phyloP scores from a whole-genome alignment of 2,888 invertebrate species.

The Eupelmus urozonus region DNA sequence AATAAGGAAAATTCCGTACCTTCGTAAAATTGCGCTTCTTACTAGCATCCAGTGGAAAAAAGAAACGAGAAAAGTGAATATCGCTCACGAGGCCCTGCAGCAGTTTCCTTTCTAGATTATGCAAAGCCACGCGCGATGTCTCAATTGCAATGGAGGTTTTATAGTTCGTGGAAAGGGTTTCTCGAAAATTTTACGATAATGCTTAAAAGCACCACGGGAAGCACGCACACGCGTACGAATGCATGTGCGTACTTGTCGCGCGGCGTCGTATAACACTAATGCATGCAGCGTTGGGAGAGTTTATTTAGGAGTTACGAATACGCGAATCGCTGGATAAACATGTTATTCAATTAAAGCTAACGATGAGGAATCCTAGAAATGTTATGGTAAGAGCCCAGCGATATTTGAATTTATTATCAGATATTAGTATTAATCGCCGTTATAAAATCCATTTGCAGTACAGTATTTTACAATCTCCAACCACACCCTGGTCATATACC shows the following conservation, averaged over 20 bases:
- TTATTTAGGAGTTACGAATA: neutral
- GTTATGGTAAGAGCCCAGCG: neutral
- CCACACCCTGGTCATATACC: no score
- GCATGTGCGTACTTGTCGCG: neutral
- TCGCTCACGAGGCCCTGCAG: neutral
- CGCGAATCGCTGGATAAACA: neutral
- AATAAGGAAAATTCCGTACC: neutral
- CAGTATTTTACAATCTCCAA: no score
- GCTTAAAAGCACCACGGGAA: neutral
- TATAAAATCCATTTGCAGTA: no score
- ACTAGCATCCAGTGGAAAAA: neutral
- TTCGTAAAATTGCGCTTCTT: neutral
- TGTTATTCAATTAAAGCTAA: slow-evolving; percentile 3
- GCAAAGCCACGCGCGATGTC: neutral
- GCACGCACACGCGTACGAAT: neutral
- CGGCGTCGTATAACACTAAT: neutral
- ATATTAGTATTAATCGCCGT: no score
- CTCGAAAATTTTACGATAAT: slow-evolving; percentile 22
- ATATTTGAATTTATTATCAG: no score
- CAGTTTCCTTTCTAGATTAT: neutral
- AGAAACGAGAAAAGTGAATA: no score
- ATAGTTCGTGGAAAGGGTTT: slow-evolving; percentile 26
- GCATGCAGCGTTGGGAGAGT: neutral
- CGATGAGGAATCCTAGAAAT: neutral
- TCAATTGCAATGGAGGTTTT: slow-evolving; percentile 21